Percentiles rank a stretch among this genome's conserved stretches.
Evolutionary conservation across 2,797 vertebrate species (phyloP).

Genomic region (Sebastiscus tertius): DNA sequence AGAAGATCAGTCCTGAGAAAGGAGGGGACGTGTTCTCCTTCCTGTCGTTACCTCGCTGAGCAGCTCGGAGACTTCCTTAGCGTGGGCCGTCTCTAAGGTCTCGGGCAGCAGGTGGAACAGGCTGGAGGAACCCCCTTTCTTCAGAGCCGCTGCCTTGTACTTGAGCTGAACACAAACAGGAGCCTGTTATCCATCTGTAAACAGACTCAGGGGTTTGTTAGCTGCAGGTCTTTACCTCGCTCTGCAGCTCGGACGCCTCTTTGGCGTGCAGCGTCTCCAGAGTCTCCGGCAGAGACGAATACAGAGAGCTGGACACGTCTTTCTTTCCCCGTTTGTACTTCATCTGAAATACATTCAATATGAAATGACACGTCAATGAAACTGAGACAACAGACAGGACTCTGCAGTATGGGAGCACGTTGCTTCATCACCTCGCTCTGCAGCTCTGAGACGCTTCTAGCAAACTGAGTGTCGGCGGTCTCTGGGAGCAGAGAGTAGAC

Average conservation of each 20-base stretch:
- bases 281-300: slow-evolving; percentile 88
- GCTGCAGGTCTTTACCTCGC: slow-evolving; percentile 78
- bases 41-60: slow-evolving; percentile 85
- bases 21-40: neutral
- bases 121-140: slow-evolving; percentile 38
- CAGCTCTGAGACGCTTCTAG: slow-evolving; percentile 63
- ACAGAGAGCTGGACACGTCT: slow-evolving; percentile 80
- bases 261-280: slow-evolving; percentile 89
- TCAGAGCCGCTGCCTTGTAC: slow-evolving; percentile 48
- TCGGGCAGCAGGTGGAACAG: slow-evolving; percentile 85
- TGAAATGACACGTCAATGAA: neutral
- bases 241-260: slow-evolving; percentile 87
- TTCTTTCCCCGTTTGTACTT: slow-evolving; percentile 87
- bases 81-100: slow-evolving; percentile 74
- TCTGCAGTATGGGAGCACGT: too few relatives aligned
- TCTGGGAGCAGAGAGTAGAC: slow-evolving; percentile 80
- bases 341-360: slow-evolving; percentile 66
- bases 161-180: slow-evolving; percentile 44
- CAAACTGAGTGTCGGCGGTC: slow-evolving; percentile 65
- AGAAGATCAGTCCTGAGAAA: too few relatives aligned
- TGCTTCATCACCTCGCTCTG: slow-evolving; percentile 85
- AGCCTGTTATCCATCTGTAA: too few relatives aligned
- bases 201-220: too few relatives aligned
- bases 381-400: too few relatives aligned
- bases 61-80: slow-evolving; percentile 71